Evolutionary conservation across 2,113 vertebrate genomes (phyloP).

Genomic region (Gavialis gangeticus): DNA sequence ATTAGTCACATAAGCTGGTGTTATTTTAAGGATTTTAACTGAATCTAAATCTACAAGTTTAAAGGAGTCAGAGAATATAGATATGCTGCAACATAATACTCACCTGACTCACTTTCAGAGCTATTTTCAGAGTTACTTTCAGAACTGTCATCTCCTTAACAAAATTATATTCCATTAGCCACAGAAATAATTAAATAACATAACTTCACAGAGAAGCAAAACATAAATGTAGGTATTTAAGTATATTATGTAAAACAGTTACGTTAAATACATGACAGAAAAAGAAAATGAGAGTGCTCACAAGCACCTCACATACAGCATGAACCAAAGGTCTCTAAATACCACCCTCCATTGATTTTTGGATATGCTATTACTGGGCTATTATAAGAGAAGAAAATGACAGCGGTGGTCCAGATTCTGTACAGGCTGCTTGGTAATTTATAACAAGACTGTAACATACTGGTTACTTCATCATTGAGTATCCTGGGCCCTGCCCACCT

Average conservation of each 20-base stretch:
- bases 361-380: background rate
- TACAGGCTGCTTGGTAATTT: background rate
- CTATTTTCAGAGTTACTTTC: constrained; percentile 5
- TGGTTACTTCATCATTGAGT: background rate
- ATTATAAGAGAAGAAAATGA: background rate
- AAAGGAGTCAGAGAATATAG: background rate
- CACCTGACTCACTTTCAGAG: constrained; percentile 41
- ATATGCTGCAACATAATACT: background rate
- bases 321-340: too few relatives aligned
- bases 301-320: too few relatives aligned
- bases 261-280: accelerated
- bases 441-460: background rate
- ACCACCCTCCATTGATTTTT: too few relatives aligned
- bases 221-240: background rate
- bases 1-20: background rate
- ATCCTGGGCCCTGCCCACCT: background rate
- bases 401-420: background rate
- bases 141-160: constrained; percentile 35
- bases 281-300: background rate
- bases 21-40: background rate
- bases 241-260: background rate
- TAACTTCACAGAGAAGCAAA: background rate
- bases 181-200: background rate
- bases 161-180: background rate
- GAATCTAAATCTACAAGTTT: accelerated